phyloP scores from a whole-genome alignment of 2,888 invertebrate species.

The Nymphalis c-album region DNA sequence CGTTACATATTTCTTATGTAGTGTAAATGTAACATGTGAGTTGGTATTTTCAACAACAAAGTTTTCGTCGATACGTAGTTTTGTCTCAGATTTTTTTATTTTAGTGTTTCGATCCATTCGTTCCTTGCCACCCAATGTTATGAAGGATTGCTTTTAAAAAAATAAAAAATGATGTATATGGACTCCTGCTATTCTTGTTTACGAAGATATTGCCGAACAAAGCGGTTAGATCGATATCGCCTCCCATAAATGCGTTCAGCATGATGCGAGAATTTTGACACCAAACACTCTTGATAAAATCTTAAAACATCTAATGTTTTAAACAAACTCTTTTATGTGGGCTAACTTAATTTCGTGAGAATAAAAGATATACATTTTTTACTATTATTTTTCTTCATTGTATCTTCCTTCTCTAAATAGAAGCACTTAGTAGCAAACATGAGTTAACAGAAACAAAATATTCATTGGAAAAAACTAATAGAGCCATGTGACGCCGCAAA shows the following conservation, averaged over 20 bases:
- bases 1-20: neutral
- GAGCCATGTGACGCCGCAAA: neutral
- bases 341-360: conserved; percentile 76
- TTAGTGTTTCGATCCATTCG: conserved; percentile 15
- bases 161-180: conserved; percentile 44
- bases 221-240: conserved; percentile 69
- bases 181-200: conserved; percentile 80
- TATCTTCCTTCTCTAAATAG: conserved; percentile 33
- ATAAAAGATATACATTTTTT: conserved; percentile 68
- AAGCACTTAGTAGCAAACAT: conserved; percentile 28
- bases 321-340: conserved; percentile 79
- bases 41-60: neutral
- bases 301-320: conserved; percentile 80
- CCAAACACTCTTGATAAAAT: conserved; percentile 76
- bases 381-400: conserved; percentile 55
- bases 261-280: conserved; percentile 81
- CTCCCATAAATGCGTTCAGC: conserved; percentile 72
- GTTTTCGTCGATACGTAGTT: no score
- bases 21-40: conserved; percentile 7
- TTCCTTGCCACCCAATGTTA: conserved; percentile 24
- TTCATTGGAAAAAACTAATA: conserved; percentile 14
- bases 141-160: conserved; percentile 24
- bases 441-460: conserved; percentile 29
- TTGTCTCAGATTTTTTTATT: conserved; percentile 3
- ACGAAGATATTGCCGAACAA: conserved; percentile 72